Percentiles rank a stretch among this genome's conserved stretches.
Conservation (phyloP, 37 sponge, comb jelly and placozoan genomes). For the Cladorhizidae sp. region DNA sequence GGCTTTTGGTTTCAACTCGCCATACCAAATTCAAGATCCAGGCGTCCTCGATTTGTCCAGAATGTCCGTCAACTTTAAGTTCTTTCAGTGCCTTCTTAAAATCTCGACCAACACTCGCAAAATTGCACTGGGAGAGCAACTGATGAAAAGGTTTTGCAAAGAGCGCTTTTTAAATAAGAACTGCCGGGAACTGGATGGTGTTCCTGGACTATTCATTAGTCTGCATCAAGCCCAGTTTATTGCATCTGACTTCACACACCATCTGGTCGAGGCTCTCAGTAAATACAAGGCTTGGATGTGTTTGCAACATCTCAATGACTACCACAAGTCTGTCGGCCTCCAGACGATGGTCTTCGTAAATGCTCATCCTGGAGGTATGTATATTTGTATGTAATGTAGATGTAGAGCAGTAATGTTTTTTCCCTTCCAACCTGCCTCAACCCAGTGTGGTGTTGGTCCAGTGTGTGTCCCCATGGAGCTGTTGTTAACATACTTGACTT, state of each 20-base stretch:
- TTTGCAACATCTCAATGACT: background rate
- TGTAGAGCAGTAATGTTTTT: no score
- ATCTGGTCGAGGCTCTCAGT: background rate
- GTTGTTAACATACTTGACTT: no score
- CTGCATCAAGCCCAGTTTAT: background rate
- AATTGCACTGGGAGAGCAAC: background rate
- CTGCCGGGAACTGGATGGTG: background rate
- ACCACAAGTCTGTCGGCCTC: background rate
- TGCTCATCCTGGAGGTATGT: no score
- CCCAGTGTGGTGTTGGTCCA: no score
- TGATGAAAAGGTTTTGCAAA: background rate
- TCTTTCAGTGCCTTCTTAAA: conserved; percentile 1
- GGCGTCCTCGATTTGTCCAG: background rate
- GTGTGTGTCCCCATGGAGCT: no score
- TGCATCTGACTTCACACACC: background rate
- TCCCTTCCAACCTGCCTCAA: no score
- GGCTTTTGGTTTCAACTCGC: background rate
- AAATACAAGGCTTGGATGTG: background rate
- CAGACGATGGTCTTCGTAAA: background rate
- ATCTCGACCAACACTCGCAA: background rate
- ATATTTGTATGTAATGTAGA: no score
- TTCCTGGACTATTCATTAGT: background rate
- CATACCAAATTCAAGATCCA: background rate
- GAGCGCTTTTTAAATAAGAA: conserved; percentile 2
- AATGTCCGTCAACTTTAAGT: background rate